Base-by-base conservation (phyloP, 2,797 vertebrate genomes). In the Eutrigla gurnardus region DNA sequence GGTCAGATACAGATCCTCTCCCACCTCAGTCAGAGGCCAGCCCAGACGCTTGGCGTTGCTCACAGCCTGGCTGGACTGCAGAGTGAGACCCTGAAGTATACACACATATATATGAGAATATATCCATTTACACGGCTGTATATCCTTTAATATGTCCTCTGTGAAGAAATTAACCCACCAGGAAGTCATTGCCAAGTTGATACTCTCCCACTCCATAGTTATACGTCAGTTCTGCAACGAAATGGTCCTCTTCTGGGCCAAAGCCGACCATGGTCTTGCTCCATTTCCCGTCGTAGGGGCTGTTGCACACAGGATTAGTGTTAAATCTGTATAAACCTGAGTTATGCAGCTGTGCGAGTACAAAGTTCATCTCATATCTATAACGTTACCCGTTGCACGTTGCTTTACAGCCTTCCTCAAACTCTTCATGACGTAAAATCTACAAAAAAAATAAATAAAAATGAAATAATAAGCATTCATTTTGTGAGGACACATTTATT, bases 211-310 rank as follows among this genome's bases (percentile, higher is more conserved):
- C 89, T 2, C 97, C 98, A 4, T 99, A 99, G 87, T 99, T 99
- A 86, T 99, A 99, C 6, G 98, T 99, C 79, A 99, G 83, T 35
- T 99, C 97, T 57, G 95, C 95, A 8, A 99, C 98, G 86, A 99
- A 99, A 89, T 99, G 97, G 15, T 94, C 83, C 63, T 98, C 96
- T 78, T 99, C 98, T 55, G 97, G 93, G 18, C 98, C 98, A 3
- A 95, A 99, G 13, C 98, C 98, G 78, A 99, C 95, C 98, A 99
- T 99, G 0, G 97, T 99, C 93, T 99, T 99, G 92, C 98, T 99
- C 98, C 98, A 99, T 65, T 96, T 99, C 15, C 97, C 98, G 91
- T 99, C 98, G 49, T 99, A 99, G 37, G 98, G 97, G 8, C 98
- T 99, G 68, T 61, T 33, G 9, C 10, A 64, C 3, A 64, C 13